Percentiles rank a stretch among this genome's conserved stretches.
Conservation (phyloP, 2,113 vertebrate genomes). For the Morone saxatilis region DNA sequence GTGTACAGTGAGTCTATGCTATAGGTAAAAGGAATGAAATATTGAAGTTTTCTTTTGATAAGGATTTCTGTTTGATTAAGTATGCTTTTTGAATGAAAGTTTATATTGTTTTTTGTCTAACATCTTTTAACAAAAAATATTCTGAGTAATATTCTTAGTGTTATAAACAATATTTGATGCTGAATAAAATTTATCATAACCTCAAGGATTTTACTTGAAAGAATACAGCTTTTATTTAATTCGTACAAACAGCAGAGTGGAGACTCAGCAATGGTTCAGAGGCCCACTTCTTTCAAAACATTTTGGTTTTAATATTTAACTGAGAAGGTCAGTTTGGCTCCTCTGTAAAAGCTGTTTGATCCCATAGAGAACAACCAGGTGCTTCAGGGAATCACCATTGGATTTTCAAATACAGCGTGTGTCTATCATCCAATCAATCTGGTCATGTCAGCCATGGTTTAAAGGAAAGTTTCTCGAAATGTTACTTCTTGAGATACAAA, state of each 20-base stretch:
- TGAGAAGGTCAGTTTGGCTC: background rate
- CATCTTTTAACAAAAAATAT: constrained; percentile 17
- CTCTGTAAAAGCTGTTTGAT: constrained; percentile 11
- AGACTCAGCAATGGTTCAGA: constrained; percentile 24
- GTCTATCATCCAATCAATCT: background rate
- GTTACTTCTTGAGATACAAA: constrained; percentile 18
- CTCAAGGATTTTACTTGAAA: constrained; percentile 1
- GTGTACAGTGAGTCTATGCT: background rate
- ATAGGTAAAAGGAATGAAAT: constrained; percentile 53
- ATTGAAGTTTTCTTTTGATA: constrained; percentile 63
- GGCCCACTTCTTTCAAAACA: constrained; percentile 27
- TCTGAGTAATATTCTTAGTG: background rate
- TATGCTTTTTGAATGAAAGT: constrained; percentile 60
- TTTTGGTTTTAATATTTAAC: constrained; percentile 46
- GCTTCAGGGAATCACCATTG: constrained; percentile 12
- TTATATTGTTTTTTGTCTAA: constrained; percentile 12
- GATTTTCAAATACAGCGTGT: constrained; percentile 28
- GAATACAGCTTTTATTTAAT: background rate
- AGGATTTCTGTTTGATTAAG: constrained; percentile 59
- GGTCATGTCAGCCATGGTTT: background rate
- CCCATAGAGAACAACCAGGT: constrained; percentile 18
- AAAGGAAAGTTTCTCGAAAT: constrained; percentile 8
- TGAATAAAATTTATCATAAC: constrained; percentile 12
- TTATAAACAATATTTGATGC: constrained; percentile 21
- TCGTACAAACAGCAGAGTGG: background rate